Base-by-base conservation (phyloP, 2,113 vertebrate genomes). In the Stegastes partitus region DNA sequence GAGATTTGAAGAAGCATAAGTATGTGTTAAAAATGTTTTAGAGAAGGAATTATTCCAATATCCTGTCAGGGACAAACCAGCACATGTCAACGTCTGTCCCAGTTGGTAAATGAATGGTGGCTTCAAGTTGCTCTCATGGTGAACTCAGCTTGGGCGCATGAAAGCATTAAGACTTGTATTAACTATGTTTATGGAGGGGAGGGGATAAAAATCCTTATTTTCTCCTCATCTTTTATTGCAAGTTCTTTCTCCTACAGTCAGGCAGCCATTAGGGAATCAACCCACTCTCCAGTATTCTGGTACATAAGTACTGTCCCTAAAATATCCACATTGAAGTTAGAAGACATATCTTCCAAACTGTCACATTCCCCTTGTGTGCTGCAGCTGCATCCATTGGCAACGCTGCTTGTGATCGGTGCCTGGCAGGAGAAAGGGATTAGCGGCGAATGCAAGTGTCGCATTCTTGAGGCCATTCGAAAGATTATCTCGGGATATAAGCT, bases 351-450 rank as follows among this genome's bases (percentile, higher is more conserved):
- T 68, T 72, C 54, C 37, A 57, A 80, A 79, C 58, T 76, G 83
- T 82, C 79, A 81, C 70, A 77, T 83, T 69, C 72, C 75, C 23
- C 55, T 69, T 28, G 39, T 77, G 75, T 68, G 56, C 62, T 58
- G 77, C 72, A 65, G 81, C 58, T 79, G 65, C 53, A 74, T 77
- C 82, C 73, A 14, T 25, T 67, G 74, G 74, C 77, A 44, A 31
- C 28, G 6, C 23, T 62, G 14, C 54, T n/a, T 80, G 58, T 69
- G 59, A 44, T 51, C 69, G 59, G 51, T 59, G 68, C 64, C 61
- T 71, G 37, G 75, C 63, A 81, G 68, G 18, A 50, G 51, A 63
- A 56, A 64, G 53, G 68, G 86, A 90, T 91, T 84, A 85, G 80
- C 34, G 47, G 37, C 61, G 54, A 73, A 85, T 71, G 47, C 78